These are phyloP conservation scores for Onychomys leucogaster DNA, from an alignment of 2,797 vertebrate species.

Conservation along the genomic window DNA sequence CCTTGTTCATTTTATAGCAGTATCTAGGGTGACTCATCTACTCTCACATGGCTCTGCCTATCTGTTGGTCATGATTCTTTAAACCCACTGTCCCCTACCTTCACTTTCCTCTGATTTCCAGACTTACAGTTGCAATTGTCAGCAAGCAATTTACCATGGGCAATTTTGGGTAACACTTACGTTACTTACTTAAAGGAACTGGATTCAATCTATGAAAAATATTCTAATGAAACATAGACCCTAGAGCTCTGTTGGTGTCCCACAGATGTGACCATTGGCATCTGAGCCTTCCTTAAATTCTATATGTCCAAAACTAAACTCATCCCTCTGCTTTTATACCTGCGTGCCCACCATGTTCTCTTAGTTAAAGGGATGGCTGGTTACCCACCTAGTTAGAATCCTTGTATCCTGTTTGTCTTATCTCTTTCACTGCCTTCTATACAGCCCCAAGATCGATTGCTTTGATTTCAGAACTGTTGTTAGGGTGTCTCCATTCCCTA, in stretches of 20 bases:
- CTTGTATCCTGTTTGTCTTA: not conserved
- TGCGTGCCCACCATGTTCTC: not conserved
- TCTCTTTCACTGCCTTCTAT: not conserved
- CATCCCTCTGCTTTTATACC: not conserved
- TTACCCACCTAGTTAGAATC: not conserved
- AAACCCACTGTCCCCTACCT: not conserved
- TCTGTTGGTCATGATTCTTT: not conserved
- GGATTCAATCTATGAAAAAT: not conserved
- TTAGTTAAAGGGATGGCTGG: not conserved
- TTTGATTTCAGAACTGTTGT: conserved; percentile 7
- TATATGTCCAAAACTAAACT: not conserved
- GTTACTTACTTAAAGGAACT: not conserved
- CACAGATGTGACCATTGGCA: not conserved
- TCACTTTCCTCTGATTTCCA: not conserved
- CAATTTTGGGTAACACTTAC: not conserved
- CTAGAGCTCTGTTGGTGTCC: not conserved
- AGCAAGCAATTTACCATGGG: not conserved
- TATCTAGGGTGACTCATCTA: not conserved
- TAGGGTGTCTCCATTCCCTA: not conserved
- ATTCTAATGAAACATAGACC: not conserved
- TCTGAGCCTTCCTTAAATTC: not conserved
- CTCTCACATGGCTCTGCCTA: not conserved
- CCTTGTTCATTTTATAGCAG: not conserved
- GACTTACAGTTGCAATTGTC: not conserved
- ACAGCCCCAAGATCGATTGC: not conserved